Evolutionary conservation across 2,888 invertebrate genomes (phyloP).

Genomic region (Tenthredo distinguenda): DNA sequence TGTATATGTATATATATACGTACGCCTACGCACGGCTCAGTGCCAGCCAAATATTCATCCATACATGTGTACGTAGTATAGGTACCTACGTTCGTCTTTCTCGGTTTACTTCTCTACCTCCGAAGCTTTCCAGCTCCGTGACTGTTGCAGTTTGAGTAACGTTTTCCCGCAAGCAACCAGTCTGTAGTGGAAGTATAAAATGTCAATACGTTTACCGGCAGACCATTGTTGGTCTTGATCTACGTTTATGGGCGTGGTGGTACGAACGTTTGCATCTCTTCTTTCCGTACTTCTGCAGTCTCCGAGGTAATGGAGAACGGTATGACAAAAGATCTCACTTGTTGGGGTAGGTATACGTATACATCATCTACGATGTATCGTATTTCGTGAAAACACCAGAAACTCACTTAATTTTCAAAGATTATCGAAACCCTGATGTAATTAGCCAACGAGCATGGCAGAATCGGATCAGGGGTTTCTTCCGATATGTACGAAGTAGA

Average conservation of each 20-base stretch:
- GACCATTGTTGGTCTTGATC: conserved; percentile 71
- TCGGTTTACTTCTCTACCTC: not conserved
- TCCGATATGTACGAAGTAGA: not conserved
- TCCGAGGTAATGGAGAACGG: not conserved
- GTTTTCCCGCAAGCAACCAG: conserved; percentile 60
- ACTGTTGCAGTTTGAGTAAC: conserved; percentile 70
- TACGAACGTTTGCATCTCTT: conserved; percentile 60
- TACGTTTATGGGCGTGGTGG: conserved; percentile 68
- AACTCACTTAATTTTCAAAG: not conserved
- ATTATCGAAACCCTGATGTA: not conserved
- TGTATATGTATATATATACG: not conserved
- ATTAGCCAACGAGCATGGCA: not conserved
- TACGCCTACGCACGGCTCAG: not conserved
- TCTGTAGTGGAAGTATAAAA: conserved; percentile 66
- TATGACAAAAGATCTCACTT: not conserved
- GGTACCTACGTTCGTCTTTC: conserved; percentile 4
- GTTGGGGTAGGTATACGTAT: not conserved
- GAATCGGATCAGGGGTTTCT: not conserved
- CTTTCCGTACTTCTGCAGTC: not conserved
- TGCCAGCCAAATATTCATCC: conserved; percentile 22
- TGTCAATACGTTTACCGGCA: conserved; percentile 73
- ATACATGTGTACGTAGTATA: not conserved
- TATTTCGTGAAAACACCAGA: not conserved
- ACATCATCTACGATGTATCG: not conserved
- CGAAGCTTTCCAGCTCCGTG: conserved; percentile 2